Base-by-base conservation (phyloP, 2,113 vertebrate genomes). In the Bufo bufo region DNA sequence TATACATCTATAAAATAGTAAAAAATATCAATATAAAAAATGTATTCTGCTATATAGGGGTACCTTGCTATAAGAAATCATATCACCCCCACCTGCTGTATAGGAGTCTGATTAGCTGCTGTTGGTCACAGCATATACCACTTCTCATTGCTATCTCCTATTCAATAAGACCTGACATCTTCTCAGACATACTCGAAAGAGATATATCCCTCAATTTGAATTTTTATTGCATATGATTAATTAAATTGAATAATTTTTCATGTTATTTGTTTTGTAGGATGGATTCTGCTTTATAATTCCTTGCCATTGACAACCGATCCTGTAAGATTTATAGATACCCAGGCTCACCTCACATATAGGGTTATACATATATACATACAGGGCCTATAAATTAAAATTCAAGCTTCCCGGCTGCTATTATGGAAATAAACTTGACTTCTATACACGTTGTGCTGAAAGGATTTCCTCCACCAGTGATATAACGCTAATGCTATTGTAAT, bases 331-430 rank as follows among this genome's bases (percentile, higher is more conserved):
- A 77, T 84, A 65, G 14, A 71, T 33, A 20, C 61, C 19, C 49
- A 6, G 9, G 43, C 84, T 59, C 20, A 23, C 72, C 10, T 45
- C 17, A 17, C 50, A 74, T 33, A 33, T 33, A 33, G 33, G 33
- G 33, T 33, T 33, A 13, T 74, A 47, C 47, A 14, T 75, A 75
- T 50, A 61, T 13, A 49, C 54, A 66, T 52, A 80, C 23, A 45
- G 14, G n/a, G 63, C 50, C 78, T 82, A 81, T 82, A 82, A 82
- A 87, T 87, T 47, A 74, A 52, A 87, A 87, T 82, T 72, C 86
- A 74, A 72, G 45, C 63, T 82, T 61, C 56, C 52, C 50, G 9
- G 33, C 54, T 71, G 77, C 82, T 87, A 87, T 87, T 61, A 82
- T 75, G 79, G 79, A 82, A 74, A 82, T 87, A 87, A 87, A 82